Evolutionary conservation across 1,140 invertebrate species (phyloP), one percentile per base, ranked within the genome.

Genomic region (Paralvinella palmiformis): DNA sequence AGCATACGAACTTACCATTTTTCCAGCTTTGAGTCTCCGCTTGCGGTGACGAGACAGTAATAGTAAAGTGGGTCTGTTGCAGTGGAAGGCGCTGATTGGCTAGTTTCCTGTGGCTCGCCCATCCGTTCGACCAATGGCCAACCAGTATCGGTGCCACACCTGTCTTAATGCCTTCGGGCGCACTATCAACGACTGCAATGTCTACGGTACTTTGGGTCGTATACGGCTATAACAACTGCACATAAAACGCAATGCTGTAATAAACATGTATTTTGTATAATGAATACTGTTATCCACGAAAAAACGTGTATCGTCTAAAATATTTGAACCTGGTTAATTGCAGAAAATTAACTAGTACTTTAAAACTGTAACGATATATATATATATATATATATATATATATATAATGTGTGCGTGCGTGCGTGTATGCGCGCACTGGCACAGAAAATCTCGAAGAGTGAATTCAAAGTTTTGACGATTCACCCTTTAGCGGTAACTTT

Each of bases 331-430:
- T 50, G 15, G 20, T 22, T 50, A 17, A 22, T 22, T 50, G 15
- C 27, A 50, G 20, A 17, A 22, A 50, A 22, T 6, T 50, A 50
- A 22, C 5, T 50, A 50, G 20, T 6, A 22, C 20, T 50, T 6
- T 50, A 50, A 22, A 17, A 22, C 20, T 50, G 15, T 50, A 50
- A 22, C 5, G 20, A 50, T 50, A 17, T 50, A 50, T 50, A 17
- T 50, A 50, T 50, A 50, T 50, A 17, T 50, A 50, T 50, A 17
- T 50, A 50, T 50, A 17, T 50, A 50, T 50, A 17, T 50, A 50
- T 50, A 17, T 50, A 50, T 50, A 13, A 44, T 44, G 37, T 15
- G 37, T n/a, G 45, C 17, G 17, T 50, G 45, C 17, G 3, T 50
- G 45, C 17, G 17, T 50, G 45, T 15, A 15, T 50, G 17, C 17